phyloP scores from a whole-genome alignment of 2,888 invertebrate species.

The Lepidonotus clava region DNA sequence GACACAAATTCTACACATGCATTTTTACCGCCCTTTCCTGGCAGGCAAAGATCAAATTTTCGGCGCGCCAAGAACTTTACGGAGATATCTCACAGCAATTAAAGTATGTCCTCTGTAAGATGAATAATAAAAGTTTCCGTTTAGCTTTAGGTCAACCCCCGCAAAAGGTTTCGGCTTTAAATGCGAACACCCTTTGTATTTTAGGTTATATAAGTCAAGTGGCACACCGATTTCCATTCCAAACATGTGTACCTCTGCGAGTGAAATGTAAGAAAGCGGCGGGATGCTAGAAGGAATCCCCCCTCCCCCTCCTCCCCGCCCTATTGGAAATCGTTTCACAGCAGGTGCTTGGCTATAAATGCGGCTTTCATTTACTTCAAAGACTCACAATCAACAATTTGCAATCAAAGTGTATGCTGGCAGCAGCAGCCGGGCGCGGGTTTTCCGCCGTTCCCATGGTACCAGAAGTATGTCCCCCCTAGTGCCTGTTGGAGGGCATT shows the following conservation, averaged over 20 bases:
- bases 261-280: neutral
- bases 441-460: neutral
- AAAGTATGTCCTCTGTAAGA: too few relatives aligned
- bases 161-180: too few relatives aligned
- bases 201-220: slow-evolving; percentile 24
- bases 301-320: too few relatives aligned
- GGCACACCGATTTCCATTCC: neutral
- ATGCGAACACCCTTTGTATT: too few relatives aligned
- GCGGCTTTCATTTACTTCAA: slow-evolving; percentile 13
- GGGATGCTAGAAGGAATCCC: neutral
- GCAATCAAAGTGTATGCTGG: slow-evolving; percentile 41
- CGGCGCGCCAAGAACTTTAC: too few relatives aligned
- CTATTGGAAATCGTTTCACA: slow-evolving; percentile 18
- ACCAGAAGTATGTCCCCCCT: neutral
- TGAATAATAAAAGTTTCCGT: too few relatives aligned
- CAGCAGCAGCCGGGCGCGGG: neutral
- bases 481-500: neutral
- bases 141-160: too few relatives aligned
- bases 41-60: slow-evolving; percentile 3
- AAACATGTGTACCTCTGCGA: neutral
- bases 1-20: neutral
- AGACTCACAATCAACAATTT: slow-evolving; percentile 50
- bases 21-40: too few relatives aligned
- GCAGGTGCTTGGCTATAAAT: slow-evolving; percentile 40
- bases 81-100: too few relatives aligned